Base-by-base conservation (phyloP, 2,888 invertebrate genomes). In the Xestia xanthographa region DNA sequence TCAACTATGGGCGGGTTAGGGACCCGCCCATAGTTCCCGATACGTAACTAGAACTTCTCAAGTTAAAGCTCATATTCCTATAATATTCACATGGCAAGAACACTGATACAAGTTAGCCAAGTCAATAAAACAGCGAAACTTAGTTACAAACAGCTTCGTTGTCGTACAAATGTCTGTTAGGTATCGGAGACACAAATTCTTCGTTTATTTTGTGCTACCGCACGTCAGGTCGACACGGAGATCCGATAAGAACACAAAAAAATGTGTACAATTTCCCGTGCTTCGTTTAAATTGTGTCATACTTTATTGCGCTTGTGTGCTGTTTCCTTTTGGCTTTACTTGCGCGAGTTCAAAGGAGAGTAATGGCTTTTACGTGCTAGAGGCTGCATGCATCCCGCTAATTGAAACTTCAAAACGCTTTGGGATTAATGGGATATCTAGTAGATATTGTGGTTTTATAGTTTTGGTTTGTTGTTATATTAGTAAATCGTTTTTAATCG, bases 121-220 rank as follows among this genome's bases (percentile, higher is more conserved):
- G 77, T 82, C 82, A 84, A 82, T 86, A 87, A 82, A 82, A 84
- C 74, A 70, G 34, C n/a, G 3, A 70, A 86, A 87, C 82, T 87
- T 82, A 77, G 82, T 79, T 77, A 72, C 77, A 72, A 81, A 72
- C 50, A 81, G 72, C 58, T 78, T 77, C 58, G 58, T 77, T 75
- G 71, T 68, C 43, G 66, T 80, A 75, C 81, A 68, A 83, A 72
- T 80, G 77, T 77, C 72, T 66, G 66, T 38, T 85, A 71, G 34
- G 58, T 68, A 75, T 82, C 68, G 73, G 79, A 83, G 79, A 80
- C 75, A 76, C 79, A 76, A 82, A 83, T 86, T 85, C 84, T 79
- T 79, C 56, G 14, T 80, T 85, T 86, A 75, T 84, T 83, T 87
- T 71, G 72, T 81, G 70, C 75, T 79, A 70, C 81, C 68, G 62